phyloP scores from a whole-genome alignment of 2,113 vertebrate genomes.

The Oxyura jamaicensis region DNA sequence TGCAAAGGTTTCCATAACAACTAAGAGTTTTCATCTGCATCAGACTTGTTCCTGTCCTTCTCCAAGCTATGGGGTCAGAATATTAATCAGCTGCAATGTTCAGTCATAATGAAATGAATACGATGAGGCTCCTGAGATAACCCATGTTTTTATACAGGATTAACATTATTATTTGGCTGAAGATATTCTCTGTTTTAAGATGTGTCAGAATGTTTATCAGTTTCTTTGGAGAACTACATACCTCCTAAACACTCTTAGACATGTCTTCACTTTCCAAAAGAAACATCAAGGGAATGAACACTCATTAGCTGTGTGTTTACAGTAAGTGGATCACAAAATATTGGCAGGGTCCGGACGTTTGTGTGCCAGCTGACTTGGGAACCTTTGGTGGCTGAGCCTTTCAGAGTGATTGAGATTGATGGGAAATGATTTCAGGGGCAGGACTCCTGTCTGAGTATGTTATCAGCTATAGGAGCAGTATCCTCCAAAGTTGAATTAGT shows the following conservation, averaged over 20 bases:
- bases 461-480: not conserved
- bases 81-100: not conserved
- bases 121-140: not conserved
- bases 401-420: constrained; percentile 52
- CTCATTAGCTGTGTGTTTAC: constrained; percentile 51
- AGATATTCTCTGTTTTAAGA: constrained; percentile 22
- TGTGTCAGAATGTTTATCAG: not conserved
- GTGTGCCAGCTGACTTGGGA: constrained; percentile 51
- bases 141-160: not conserved
- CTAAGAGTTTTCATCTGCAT: not conserved
- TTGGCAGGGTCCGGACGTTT: constrained; percentile 11
- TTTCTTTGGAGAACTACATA: not conserved
- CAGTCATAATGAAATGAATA: not conserved
- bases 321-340: constrained; percentile 60
- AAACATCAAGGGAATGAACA: constrained; percentile 46
- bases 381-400: constrained; percentile 35
- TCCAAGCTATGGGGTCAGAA: not conserved
- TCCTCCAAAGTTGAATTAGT: constrained; percentile 25
- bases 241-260: constrained; percentile 1
- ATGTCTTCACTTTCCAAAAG: constrained; percentile 27
- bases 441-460: constrained; percentile 19
- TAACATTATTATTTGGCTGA: constrained; percentile 25
- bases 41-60: not conserved
- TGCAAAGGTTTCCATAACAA: not conserved
- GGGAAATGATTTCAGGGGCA: constrained; percentile 33